Conservation (phyloP, 2,888 invertebrate genomes). For the Hirudinaria manillensis region DNA sequence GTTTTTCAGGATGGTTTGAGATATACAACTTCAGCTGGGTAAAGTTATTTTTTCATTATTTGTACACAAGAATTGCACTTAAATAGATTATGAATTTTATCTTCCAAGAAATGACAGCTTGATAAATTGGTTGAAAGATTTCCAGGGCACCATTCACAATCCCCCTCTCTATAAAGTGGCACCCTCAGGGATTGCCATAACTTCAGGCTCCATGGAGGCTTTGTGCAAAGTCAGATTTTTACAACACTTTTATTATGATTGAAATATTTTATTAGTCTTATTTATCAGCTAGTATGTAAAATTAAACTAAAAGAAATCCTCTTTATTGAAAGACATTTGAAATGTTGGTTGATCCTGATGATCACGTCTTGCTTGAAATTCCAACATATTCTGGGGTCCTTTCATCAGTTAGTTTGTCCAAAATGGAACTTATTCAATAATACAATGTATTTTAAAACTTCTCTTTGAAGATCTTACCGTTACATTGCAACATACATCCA, state of each 20-base stretch:
- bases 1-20: neutral
- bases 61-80: neutral
- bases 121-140: conserved; percentile 60
- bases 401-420: conserved; percentile 43
- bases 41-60: neutral
- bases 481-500: conserved; percentile 63
- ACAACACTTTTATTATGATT: neutral
- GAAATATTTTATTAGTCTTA: neutral
- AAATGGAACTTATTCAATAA: conserved; percentile 24
- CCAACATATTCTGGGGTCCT: conserved; percentile 70
- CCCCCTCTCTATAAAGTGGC: conserved; percentile 62
- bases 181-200: conserved; percentile 59
- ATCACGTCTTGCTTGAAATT: conserved; percentile 66
- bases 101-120: conserved; percentile 44
- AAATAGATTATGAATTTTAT: conserved; percentile 8
- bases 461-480: conserved; percentile 63
- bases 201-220: conserved; percentile 72
- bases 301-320: neutral
- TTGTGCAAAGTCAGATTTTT: conserved; percentile 61
- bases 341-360: conserved; percentile 66
- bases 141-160: conserved; percentile 63
- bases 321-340: conserved; percentile 59
- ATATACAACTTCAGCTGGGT: conserved; percentile 8
- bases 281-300: neutral
- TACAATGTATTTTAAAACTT: neutral